Evolutionary conservation across 2,797 vertebrate genomes (phyloP).

Genomic region (Florisuga fusca): DNA sequence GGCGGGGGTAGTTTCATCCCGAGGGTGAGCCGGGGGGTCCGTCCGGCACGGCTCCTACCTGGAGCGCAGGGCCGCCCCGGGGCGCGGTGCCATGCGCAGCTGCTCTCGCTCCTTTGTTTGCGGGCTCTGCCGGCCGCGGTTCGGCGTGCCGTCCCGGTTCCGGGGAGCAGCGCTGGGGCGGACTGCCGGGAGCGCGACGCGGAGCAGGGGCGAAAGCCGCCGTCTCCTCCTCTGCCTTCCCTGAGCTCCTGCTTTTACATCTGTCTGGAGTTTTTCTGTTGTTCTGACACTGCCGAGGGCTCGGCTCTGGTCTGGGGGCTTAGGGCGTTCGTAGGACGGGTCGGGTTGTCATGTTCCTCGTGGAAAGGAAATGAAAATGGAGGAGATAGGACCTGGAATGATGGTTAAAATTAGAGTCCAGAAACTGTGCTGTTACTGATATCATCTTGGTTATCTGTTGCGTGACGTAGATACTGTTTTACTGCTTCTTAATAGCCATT

Average conservation of each 20-base stretch:
- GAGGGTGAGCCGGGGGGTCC: not conserved
- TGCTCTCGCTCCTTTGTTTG: slow-evolving; percentile 28
- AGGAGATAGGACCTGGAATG: not conserved
- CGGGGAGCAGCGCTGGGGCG: too few relatives aligned
- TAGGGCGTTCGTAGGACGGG: not conserved
- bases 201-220: not conserved
- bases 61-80: not conserved
- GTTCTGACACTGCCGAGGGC: not conserved
- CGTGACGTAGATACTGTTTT: not conserved
- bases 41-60: not conserved
- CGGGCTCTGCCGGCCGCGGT: not conserved
- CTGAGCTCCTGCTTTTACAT: rapidly evolving
- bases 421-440: rapidly evolving
- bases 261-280: not conserved
- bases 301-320: not conserved
- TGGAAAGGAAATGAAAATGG: not conserved
- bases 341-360: not conserved
- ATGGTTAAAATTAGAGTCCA: not conserved
- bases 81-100: not conserved
- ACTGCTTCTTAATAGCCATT: not conserved
- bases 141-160: not conserved
- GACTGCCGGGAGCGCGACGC: not conserved
- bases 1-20: too few relatives aligned
- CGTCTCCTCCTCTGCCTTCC: not conserved
- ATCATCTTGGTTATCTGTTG: rapidly evolving